phyloP scores from a whole-genome alignment of 1,140 invertebrate species.

The Oryzaephilus surinamensis region DNA sequence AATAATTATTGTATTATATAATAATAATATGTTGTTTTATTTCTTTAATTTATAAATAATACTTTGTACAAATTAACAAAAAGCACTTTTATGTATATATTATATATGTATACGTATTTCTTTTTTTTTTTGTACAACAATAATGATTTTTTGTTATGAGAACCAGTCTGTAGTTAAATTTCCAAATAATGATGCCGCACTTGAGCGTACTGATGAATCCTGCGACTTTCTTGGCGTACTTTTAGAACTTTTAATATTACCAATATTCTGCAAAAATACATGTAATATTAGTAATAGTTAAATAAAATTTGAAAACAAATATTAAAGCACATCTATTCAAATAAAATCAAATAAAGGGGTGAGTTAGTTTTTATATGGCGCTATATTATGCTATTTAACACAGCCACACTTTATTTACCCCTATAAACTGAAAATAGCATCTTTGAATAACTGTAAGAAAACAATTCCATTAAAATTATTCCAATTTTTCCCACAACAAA shows the following conservation, averaged over 20 bases:
- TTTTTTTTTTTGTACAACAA: background rate
- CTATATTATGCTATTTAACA: no score
- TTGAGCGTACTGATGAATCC: constrained; percentile 42
- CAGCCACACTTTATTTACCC: no score
- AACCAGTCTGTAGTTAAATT: constrained; percentile 73
- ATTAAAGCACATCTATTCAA: no score
- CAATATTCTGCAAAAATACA: background rate
- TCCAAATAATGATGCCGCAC: constrained; percentile 65
- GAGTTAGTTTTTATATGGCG: no score
- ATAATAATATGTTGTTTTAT: background rate
- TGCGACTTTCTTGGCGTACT: constrained; percentile 19
- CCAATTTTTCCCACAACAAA: constrained; percentile 1
- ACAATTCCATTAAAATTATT: no score
- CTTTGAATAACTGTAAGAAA: no score
- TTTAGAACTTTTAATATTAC: constrained; percentile 5
- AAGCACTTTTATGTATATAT: background rate
- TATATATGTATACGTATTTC: background rate
- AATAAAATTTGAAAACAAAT: no score
- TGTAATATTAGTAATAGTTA: background rate
- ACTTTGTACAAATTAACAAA: constrained; percentile 9
- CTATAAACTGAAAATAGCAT: no score
- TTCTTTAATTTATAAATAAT: constrained; percentile 7
- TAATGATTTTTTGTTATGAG: constrained; percentile 22
- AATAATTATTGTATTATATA: constrained; percentile 3
- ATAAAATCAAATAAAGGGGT: no score